Base-by-base conservation (phyloP, 2,113 vertebrate species). In the Arenaria interpres region DNA sequence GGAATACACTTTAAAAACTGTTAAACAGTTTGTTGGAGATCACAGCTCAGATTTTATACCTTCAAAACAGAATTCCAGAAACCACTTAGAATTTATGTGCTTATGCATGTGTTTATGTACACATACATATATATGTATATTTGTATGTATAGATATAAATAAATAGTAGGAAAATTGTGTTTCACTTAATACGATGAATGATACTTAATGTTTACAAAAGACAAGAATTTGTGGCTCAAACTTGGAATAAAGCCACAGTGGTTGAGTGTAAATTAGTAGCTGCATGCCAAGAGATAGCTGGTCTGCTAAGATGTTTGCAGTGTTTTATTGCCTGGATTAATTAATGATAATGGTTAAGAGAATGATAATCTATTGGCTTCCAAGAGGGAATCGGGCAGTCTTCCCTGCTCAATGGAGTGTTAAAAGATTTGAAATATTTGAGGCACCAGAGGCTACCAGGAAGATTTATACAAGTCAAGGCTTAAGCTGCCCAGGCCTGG, bases 311-410 rank as follows among this genome's bases (percentile, higher is more conserved):
- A 93, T 51, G 64, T 92, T 83, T 86, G 82, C 63, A 71, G 37
- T 93, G 85, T 82, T 93, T 96, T 94, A 96, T 90, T 90, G 82
- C 66, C 68, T 78, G 76, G 76, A 94, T 96, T 96, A 97, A 95
- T 96, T 93, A 95, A 94, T 80, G 79, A 51, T 93, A 94, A 95
- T 81, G 43, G 75, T 60, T 88, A 88, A 93, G 60, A 94, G 88
- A 88, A 93, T 71, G 60, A 92, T 93, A 94, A 94, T 90, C 88
- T 84, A 78, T 53, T 79, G 77, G 66, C 50, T 91, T 96, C 93
- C 87, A 96, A 91, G 71, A 39, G 77, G 60, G 96, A 93, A 77
- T 56, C 11, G 4, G 57, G 81, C 94, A 93, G 41, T 82, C 69
- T 85, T 96, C 77, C 48, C 35, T 82, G 77, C 57, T 95, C 87